Evolutionary conservation across 2,888 invertebrate species (phyloP).

Genomic region (Scrobipalpa costella): DNA sequence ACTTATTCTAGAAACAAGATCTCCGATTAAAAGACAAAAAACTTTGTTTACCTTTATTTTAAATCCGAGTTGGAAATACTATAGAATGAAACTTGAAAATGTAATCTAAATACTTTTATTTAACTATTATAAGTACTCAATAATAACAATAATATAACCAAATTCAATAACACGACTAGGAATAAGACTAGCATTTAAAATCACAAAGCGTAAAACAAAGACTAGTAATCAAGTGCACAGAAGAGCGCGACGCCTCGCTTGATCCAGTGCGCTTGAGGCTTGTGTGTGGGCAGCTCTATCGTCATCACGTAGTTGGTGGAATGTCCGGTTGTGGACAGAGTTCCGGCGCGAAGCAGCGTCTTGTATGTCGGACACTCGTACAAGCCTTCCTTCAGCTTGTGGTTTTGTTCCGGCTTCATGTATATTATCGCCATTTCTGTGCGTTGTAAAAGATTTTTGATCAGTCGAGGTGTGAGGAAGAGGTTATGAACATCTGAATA

Average conservation of each 20-base stretch:
- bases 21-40: too few species aligned
- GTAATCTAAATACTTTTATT: background rate
- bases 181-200: background rate
- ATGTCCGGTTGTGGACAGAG: slow-evolving; percentile 90
- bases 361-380: slow-evolving; percentile 90
- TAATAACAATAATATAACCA: background rate
- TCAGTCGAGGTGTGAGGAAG: background rate
- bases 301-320: slow-evolving; percentile 92
- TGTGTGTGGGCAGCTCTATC: slow-evolving; percentile 84
- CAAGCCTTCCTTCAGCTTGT: slow-evolving; percentile 68
- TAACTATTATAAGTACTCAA: background rate
- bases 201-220: background rate
- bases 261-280: slow-evolving; percentile 87
- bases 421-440: slow-evolving; percentile 86
- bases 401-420: slow-evolving; percentile 84
- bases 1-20: too few species aligned
- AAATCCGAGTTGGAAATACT: too few species aligned
- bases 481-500: too few species aligned
- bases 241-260: slow-evolving; percentile 88
- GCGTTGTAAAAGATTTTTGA: background rate
- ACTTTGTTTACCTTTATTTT: too few species aligned
- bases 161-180: background rate
- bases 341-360: slow-evolving; percentile 87
- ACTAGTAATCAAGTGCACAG: slow-evolving; percentile 83
- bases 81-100: too few species aligned